Evolutionary conservation across 2,113 vertebrate genomes (phyloP).

Genomic region (Leucopsar rothschildi): DNA sequence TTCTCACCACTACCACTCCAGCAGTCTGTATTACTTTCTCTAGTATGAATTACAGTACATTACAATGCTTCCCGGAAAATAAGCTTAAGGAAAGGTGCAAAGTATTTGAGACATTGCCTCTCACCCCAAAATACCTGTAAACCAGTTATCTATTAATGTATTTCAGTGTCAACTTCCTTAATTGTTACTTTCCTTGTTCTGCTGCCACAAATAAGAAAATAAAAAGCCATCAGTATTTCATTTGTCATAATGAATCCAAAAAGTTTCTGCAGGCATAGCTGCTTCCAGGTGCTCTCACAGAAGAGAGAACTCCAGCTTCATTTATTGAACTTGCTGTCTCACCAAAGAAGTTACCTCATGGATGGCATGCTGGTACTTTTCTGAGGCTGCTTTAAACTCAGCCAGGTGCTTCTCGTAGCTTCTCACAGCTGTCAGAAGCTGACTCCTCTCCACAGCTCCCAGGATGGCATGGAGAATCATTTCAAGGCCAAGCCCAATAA

Average conservation of each 20-base stretch:
- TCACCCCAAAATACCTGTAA: background rate
- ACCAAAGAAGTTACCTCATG: constrained; percentile 65
- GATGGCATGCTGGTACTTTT: constrained; percentile 69
- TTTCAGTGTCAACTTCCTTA: background rate
- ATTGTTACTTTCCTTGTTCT: background rate
- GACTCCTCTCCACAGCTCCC: constrained; percentile 71
- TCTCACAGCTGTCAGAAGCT: constrained; percentile 70
- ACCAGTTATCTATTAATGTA: background rate
- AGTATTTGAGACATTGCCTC: background rate
- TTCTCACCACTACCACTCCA: background rate
- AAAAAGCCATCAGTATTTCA: background rate
- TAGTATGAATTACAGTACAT: background rate
- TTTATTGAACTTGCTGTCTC: constrained; percentile 58
- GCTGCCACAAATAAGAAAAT: background rate
- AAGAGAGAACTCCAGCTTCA: background rate
- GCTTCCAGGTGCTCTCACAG: background rate
- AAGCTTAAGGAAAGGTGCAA: background rate
- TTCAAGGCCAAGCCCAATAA: constrained; percentile 74
- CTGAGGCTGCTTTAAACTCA: constrained; percentile 74
- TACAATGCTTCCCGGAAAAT: background rate
- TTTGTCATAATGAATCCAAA: background rate
- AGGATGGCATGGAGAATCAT: constrained; percentile 74
- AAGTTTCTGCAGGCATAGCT: background rate
- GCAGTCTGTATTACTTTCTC: background rate
- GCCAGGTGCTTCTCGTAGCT: constrained; percentile 73